Percentiles rank a stretch among this genome's conserved stretches.
Conservation (phyloP, 2,797 vertebrate species). For the Neosalanx taihuensis region DNA sequence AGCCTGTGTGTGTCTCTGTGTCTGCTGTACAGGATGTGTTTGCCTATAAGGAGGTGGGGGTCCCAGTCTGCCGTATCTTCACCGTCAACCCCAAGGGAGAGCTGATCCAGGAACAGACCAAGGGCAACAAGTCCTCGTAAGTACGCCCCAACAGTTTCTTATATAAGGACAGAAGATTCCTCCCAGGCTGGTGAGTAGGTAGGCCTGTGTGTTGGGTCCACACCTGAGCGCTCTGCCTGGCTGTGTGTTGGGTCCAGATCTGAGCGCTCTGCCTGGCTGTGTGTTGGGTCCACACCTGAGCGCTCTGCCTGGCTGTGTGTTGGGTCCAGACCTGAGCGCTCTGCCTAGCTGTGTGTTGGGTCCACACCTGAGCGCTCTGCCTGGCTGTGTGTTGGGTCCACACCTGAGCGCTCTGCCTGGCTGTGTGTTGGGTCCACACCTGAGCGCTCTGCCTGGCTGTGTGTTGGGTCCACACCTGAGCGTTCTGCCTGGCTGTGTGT, state of each 20-base stretch:
- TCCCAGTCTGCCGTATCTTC: conserved; percentile 87
- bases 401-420: not conserved
- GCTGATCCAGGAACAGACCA: conserved; percentile 95
- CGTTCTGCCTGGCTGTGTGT: no score
- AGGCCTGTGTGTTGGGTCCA: no score
- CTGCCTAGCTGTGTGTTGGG: not conserved
- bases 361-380: no score
- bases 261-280: no score
- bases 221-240: no score
- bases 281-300: no score
- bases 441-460: not conserved
- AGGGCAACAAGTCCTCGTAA: conserved; percentile 84
- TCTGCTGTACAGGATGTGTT: conserved; percentile 82
- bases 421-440: not conserved
- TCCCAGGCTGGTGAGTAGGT: no score
- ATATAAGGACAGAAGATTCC: no score
- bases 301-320: no score
- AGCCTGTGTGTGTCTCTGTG: no score
- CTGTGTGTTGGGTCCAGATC: no score
- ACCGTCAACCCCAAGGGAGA: conserved; percentile 98
- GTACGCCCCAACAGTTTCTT: not conserved
- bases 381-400: no score
- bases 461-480: not conserved
- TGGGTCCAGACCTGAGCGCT: not conserved
- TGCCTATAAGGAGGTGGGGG: conserved; percentile 94